Percentiles rank a stretch among this genome's conserved stretches.
Evolutionary conservation across 1,140 invertebrate species (phyloP).

Genomic region (Physella acuta): DNA sequence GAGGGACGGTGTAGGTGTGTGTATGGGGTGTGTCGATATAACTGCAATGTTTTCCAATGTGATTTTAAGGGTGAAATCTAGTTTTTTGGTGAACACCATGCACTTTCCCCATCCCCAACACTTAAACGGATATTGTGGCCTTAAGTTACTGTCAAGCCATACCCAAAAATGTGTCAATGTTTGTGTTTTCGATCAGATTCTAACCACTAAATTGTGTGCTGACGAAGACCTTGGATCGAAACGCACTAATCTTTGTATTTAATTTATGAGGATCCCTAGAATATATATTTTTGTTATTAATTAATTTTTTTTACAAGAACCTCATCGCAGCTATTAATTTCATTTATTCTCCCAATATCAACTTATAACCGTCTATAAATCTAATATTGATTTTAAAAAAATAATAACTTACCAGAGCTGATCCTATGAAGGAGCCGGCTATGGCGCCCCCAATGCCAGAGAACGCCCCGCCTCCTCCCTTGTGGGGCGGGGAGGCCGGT

Average conservation of each 20-base stretch:
- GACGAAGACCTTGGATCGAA: background rate
- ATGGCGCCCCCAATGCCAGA: conserved; percentile 10
- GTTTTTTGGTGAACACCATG: too few species aligned
- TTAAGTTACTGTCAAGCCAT: too few species aligned
- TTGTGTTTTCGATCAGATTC: too few species aligned
- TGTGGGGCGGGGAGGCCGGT: background rate
- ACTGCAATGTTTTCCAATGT: too few species aligned
- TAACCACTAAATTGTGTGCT: too few species aligned
- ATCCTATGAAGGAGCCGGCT: conserved; percentile 15
- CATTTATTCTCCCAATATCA: background rate
- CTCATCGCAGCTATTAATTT: background rate
- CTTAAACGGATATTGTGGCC: too few species aligned
- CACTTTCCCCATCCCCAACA: too few species aligned
- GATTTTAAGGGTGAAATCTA: too few species aligned
- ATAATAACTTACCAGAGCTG: conserved; percentile 5
- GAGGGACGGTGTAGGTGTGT: too few species aligned
- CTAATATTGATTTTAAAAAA: background rate
- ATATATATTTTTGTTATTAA: background rate
- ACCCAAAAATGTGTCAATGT: too few species aligned
- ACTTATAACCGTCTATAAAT: background rate
- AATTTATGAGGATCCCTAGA: background rate
- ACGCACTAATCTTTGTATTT: background rate
- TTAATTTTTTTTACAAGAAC: background rate
- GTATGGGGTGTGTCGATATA: too few species aligned
- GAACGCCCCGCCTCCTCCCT: background rate